These are phyloP conservation scores for Thereva nobilitata DNA, from an alignment of 2,888 invertebrate species.

Conservation along the genomic window DNA sequence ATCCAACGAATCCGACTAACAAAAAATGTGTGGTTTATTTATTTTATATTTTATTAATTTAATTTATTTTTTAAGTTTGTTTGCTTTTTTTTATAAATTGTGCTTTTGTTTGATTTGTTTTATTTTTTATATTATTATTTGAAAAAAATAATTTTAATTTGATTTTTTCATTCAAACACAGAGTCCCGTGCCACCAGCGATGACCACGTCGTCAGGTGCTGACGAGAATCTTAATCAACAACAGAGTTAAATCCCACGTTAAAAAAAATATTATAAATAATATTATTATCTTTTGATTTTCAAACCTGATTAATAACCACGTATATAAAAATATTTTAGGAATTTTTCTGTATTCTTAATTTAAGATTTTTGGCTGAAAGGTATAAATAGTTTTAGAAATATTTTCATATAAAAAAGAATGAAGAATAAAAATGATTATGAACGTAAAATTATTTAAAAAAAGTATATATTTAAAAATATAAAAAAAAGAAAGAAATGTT, in stretches of 20 bases:
- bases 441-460: too few species aligned
- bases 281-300: conserved; percentile 33
- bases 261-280: conserved; percentile 39
- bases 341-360: conserved; percentile 29
- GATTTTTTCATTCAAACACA: conserved; percentile 50
- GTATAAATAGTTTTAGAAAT: conserved; percentile 26
- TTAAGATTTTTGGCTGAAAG: conserved; percentile 13
- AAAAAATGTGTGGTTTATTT: conserved; percentile 25
- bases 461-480: too few species aligned
- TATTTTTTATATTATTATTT: conserved; percentile 36
- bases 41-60: conserved; percentile 42
- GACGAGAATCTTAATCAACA: conserved; percentile 75
- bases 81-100: conserved; percentile 45
- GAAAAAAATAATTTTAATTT: conserved; percentile 39
- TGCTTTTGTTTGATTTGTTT: conserved; percentile 36
- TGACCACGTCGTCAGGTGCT: conserved; percentile 65
- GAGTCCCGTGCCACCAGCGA: conserved; percentile 70
- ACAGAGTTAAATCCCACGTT: conserved; percentile 43
- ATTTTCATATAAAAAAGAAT: conserved; percentile 14
- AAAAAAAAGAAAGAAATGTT: conserved; percentile 9
- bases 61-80: conserved; percentile 42
- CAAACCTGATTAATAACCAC: too few species aligned
- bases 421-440: too few species aligned
- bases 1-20: background rate
- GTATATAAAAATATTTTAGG: too few species aligned